Base-by-base conservation (phyloP, 2,113 vertebrate species). In the Hassar affinis region DNA sequence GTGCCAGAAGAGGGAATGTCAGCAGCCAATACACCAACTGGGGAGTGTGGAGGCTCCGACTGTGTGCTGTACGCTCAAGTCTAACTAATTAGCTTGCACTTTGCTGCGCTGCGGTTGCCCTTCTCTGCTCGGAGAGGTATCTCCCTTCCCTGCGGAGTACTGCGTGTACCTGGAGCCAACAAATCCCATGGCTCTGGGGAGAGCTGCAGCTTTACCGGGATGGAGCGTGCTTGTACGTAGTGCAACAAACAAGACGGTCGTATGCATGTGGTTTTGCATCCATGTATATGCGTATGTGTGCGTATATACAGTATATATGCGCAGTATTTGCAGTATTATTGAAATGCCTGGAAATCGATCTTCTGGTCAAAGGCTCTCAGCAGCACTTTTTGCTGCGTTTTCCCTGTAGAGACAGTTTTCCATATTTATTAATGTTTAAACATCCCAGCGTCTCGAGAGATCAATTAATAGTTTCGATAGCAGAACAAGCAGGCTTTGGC, bases 391-490 rank as follows among this genome's bases (percentile, higher is more conserved):
- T 59, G 72, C 78, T 52, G 85, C 15, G 79, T 86, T 80, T 86
- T 84, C 88, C 88, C 89, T 54, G 88, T 85, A 62, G 82, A 87
- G 86, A 75, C 85, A 82, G 84, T 85, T 91, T 84, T 90, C 87
- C 82, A 88, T 87, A 85, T 91, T 90, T 89, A 87, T 89, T 88
- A 92, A 90, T 88, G 89, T 90, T 92, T 90, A 90, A 92, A 90
- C 88, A 90, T 85, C 54, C 72, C 79, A 45, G 80, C 30, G 82
- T 93, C 92, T 90, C 91, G 5, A 57, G 92, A 92, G 93, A 92
- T 93, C 92, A 94, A 93, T 94, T 93, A 93, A 91, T 91, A 92
- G 88, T 93, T 93, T 89, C 89, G 89, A 90, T 88, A 87, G 85
- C 89, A 89, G 75, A 88, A 86, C 89, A 86, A 74, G 69, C 14